phyloP scores from a whole-genome alignment of 2,797 vertebrate genomes.

The Crax fasciolata region DNA sequence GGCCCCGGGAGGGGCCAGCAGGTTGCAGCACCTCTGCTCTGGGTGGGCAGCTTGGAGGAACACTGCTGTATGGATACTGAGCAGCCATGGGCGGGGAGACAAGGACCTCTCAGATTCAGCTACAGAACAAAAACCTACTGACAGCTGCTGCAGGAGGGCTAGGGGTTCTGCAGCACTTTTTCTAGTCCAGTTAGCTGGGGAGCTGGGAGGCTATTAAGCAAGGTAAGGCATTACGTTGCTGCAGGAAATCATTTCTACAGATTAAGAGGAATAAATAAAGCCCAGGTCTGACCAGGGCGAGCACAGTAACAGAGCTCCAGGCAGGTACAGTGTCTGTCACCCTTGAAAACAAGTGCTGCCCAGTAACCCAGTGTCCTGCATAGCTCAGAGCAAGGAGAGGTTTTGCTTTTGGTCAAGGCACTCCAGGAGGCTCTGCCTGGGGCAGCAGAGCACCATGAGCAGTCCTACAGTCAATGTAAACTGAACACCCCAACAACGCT shows the following conservation, averaged over 20 bases:
- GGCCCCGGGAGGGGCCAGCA: accelerated
- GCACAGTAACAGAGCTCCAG: background rate
- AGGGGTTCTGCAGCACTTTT: background rate
- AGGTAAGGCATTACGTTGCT: background rate
- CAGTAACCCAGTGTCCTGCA: accelerated
- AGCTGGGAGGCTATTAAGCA: background rate
- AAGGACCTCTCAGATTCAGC: background rate
- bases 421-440: background rate
- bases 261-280: conserved; percentile 25
- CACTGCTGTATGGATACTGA: background rate
- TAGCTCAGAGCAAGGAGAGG: background rate
- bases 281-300: background rate
- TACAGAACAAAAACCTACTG: background rate
- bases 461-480: background rate
- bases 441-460: background rate
- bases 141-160: background rate
- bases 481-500: background rate
- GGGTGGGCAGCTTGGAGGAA: background rate
- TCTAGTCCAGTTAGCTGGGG: background rate
- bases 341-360: background rate
- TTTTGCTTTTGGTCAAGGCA: background rate
- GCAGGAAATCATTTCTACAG: background rate
- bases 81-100: background rate
- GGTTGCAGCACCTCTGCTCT: accelerated
- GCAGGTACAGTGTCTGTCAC: background rate